Conservation (phyloP, 1,140 invertebrate genomes). For the Neodiprion lecontei region DNA sequence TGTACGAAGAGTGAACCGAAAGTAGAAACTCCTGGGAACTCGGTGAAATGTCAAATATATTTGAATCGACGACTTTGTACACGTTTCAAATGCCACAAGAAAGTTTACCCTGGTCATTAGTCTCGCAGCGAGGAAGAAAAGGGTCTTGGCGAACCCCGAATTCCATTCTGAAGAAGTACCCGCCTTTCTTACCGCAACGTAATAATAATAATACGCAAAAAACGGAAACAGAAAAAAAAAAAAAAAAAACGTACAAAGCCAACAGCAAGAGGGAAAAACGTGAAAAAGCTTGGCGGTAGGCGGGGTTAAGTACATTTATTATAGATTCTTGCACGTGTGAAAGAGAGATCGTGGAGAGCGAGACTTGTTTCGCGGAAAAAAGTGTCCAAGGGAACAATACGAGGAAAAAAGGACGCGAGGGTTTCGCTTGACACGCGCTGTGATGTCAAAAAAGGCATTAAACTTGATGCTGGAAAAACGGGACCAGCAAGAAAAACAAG, state of each 20-base stretch:
- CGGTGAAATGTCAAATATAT: no score
- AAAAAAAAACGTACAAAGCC: neutral
- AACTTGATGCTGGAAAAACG: neutral
- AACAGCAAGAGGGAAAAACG: neutral
- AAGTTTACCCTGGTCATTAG: no score
- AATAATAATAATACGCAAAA: neutral
- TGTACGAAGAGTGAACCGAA: no score
- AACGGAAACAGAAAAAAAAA: neutral
- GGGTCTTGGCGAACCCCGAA: no score
- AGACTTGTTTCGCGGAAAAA: conserved; percentile 11
- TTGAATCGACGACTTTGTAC: no score
- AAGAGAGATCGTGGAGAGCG: neutral
- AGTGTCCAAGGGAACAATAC: neutral
- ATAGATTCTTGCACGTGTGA: neutral
- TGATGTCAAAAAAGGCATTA: conserved; percentile 2
- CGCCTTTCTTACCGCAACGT: neutral
- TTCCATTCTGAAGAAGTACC: neutral
- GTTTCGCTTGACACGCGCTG: neutral
- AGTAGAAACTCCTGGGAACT: no score
- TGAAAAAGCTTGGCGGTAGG: neutral
- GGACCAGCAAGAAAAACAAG: no score
- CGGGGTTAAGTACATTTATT: neutral
- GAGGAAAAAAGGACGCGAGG: neutral
- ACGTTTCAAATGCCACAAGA: no score
- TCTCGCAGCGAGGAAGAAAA: no score